These are phyloP conservation scores for Tetramorium simillimum DNA, from an alignment of 1,140 invertebrate species.

Conservation along the genomic window DNA sequence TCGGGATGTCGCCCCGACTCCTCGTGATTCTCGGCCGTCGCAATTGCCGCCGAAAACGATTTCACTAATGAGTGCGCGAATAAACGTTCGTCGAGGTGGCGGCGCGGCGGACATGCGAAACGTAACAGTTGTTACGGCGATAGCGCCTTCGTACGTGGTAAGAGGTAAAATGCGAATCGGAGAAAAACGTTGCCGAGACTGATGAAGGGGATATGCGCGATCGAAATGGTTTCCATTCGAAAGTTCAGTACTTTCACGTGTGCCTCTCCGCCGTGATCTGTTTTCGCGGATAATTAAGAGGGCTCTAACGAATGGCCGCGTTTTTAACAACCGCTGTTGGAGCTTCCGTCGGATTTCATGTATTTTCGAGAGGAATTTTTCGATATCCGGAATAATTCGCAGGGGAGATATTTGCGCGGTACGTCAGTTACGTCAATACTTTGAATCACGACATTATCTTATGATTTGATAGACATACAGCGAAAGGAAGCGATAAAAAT, in stretches of 20 bases:
- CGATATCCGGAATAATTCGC: constrained; percentile 4
- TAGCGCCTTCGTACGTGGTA: constrained; percentile 66
- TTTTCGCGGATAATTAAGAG: constrained; percentile 53
- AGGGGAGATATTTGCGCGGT: constrained; percentile 6
- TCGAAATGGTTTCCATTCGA: constrained; percentile 55
- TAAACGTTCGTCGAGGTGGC: constrained; percentile 56
- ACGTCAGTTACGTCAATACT: not conserved
- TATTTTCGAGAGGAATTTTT: constrained; percentile 44
- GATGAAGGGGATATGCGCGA: constrained; percentile 12
- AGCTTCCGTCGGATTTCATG: not conserved
- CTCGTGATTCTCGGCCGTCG: not conserved
- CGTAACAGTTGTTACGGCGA: constrained; percentile 77
- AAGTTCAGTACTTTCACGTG: constrained; percentile 48
- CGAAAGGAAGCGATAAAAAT: not conserved
- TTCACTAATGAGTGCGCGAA: constrained; percentile 72
- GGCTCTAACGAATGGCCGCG: constrained; percentile 33
- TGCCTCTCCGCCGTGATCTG: constrained; percentile 32
- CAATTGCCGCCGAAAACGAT: not conserved
- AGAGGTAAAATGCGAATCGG: constrained; percentile 62
- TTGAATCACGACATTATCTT: not conserved
- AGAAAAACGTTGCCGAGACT: constrained; percentile 60
- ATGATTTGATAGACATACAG: not conserved
- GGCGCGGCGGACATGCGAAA: constrained; percentile 72
- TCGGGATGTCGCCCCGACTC: not conserved
- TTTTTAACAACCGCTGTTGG: constrained; percentile 28